These are phyloP conservation scores for Cremastobaeus sp. DNA, from an alignment of 2,888 invertebrate species.

Conservation along the genomic window DNA sequence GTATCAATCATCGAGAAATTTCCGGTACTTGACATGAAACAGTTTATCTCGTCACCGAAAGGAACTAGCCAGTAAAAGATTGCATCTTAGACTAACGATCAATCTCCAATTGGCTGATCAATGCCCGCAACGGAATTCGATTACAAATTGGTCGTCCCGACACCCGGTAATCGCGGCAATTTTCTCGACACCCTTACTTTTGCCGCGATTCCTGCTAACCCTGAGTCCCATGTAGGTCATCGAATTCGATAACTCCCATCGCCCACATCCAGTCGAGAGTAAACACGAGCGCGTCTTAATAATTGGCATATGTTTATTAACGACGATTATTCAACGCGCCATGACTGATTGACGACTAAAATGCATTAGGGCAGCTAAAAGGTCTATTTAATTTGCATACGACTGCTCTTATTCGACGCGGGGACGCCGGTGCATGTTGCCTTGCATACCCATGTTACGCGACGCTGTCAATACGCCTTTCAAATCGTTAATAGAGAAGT, in stretches of 20 bases:
- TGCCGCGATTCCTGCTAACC: slow-evolving; percentile 18
- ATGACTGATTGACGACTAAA: slow-evolving; percentile 68
- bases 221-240: slow-evolving; percentile 36
- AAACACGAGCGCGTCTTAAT: slow-evolving; percentile 54
- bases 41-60: slow-evolving; percentile 32
- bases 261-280: slow-evolving; percentile 37
- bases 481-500: slow-evolving; percentile 41
- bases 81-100: slow-evolving; percentile 38
- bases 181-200: slow-evolving; percentile 23
- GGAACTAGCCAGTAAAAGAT: slow-evolving; percentile 45
- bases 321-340: slow-evolving; percentile 61
- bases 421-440: slow-evolving; percentile 35
- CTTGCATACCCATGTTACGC: slow-evolving; percentile 19
- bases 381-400: slow-evolving; percentile 59
- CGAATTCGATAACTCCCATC: slow-evolving; percentile 51
- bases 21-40: slow-evolving; percentile 27
- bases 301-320: slow-evolving; percentile 57
- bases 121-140: slow-evolving; percentile 24
- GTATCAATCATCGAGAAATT: slow-evolving; percentile 33
- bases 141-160: slow-evolving; percentile 26
- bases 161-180: slow-evolving; percentile 34
- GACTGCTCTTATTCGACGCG: slow-evolving; percentile 46
- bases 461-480: slow-evolving; percentile 48
- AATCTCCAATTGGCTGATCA: slow-evolving; percentile 39
- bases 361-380: slow-evolving; percentile 65